Percentiles rank a stretch among this genome's conserved stretches.
Conservation (phyloP, 2,113 vertebrate species). For the Lucifuga dentata region DNA sequence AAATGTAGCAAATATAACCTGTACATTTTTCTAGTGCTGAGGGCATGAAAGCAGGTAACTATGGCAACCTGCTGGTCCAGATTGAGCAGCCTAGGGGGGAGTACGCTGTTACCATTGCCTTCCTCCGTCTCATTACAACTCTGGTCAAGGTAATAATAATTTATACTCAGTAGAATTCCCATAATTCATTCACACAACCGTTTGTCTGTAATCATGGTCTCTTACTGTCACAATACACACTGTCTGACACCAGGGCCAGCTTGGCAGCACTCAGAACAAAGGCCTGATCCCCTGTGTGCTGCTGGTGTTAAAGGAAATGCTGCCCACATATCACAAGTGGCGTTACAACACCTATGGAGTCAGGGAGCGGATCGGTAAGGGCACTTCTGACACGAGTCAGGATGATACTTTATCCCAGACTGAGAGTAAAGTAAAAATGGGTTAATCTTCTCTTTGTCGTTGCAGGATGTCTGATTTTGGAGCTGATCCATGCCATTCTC, state of each 20-base stretch:
- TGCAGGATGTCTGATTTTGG: slow-evolving; percentile 93
- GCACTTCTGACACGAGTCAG: not conserved
- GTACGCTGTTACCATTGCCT: slow-evolving; percentile 93
- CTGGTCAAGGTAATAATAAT: slow-evolving; percentile 89
- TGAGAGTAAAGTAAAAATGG: not conserved
- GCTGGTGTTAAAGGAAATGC: slow-evolving; percentile 97
- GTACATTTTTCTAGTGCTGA: slow-evolving; percentile 86
- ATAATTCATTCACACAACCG: no score
- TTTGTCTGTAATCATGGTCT: not conserved
- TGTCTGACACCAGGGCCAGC: slow-evolving; percentile 86
- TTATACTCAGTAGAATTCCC: not conserved
- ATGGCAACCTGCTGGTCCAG: slow-evolving; percentile 92
- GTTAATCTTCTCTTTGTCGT: slow-evolving; percentile 17
- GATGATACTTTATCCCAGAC: not conserved
- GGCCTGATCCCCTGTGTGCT: slow-evolving; percentile 95
- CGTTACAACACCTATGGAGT: slow-evolving; percentile 93
- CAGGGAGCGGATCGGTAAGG: slow-evolving; percentile 92
- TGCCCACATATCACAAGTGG: slow-evolving; percentile 98
- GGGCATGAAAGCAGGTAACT: slow-evolving; percentile 97
- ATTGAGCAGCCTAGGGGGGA: slow-evolving; percentile 96
- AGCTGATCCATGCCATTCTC: slow-evolving; percentile 95
- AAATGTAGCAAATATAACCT: not conserved
- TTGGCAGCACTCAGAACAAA: slow-evolving; percentile 95
- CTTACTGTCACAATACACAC: not conserved
- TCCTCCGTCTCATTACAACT: slow-evolving; percentile 92